Evolutionary conservation across 2,888 invertebrate genomes (phyloP), one percentile per base, ranked within the genome.

Genomic region (Campaea margaritaria): DNA sequence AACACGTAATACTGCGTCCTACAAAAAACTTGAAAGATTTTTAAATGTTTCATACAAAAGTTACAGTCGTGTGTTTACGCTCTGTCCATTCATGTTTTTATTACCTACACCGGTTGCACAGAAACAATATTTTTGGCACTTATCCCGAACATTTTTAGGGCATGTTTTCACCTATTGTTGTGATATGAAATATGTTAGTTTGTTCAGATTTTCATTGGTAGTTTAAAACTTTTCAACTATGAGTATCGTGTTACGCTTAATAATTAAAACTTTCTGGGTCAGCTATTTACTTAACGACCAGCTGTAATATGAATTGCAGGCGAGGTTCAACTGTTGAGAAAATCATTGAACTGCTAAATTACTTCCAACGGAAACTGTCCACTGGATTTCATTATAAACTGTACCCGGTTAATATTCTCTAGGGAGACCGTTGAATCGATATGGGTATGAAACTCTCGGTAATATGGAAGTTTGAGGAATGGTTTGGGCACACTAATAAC

Each of bases 391-490:
- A 45, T 34, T 57, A 45, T 34, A 50, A 49, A 50, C 56, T 50
- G 11, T 31, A 34, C 11, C 44, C 27, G 38, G 36, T 49, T 31
- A 43, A 38, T 16, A 27, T 46, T 28, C 38, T 49, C 36, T 9
- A 9, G 36, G 12, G 48, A 48, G 55, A 11, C 14, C 43, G 15
- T 27, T 48, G 12, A 31, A 28, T 47, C 47, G n/a, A 16, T 43
- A 31, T 13, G 54, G 38, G 39, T 55, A 48, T 51, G 41, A 57
- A 62, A 52, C 44, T 42, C 31, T 42, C 34, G 58, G 46, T 43
- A 50, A 59, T 59, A 36, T 61, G 28, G 36, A 65, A 65, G 51
- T 67, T 63, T 63, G 49, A 14, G 48, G 36, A 51, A 49, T 65
- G 50, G 60, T 58, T 58, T 13, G 42, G 51, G 51, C 42, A 54